Evolutionary conservation across 2,888 invertebrate genomes (phyloP), one percentile per base, ranked within the genome.

Genomic region (Watsonalla binaria): DNA sequence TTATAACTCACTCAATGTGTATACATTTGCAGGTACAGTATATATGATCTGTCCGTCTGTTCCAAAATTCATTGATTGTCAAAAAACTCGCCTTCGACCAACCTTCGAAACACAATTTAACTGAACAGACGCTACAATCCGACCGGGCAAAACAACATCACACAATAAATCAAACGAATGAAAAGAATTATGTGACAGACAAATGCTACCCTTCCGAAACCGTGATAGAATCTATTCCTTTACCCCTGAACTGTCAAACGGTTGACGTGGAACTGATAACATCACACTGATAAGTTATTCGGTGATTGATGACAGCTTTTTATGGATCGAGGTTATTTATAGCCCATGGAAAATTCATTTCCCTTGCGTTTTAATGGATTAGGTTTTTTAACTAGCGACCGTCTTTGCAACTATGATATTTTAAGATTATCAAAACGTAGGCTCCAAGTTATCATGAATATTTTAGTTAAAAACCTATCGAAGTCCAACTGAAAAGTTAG

Each of bases 141-240:
- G 37, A 15, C 48, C 9, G 14, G 37, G 14, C 37, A 49, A 49
- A 49, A 37, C 49, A 34, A 35, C 35, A 13, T 11, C 7, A 5
- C 5, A 6, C 5, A 35, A 15, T 37, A 39, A 39, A 15, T 49
- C 15, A 15, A 9, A 39, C 14, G 37, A 14, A 49, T 37, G 49
- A 35, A 49, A 37, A 14, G 35, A 49, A 48, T 37, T 13, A 49
- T 49, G 37, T 49, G 37, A 37, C 49, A 14, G 49, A 37, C 49
- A 49, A 49, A 49, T 49, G 37, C 37, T 15, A 37, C 37, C 37
- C 37, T 49, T 49, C 49, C 49, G 11, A 11, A 42, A 42, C 11
- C 11, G 42, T 37, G 49, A 49, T 37, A 49, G 49, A 49, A 49
- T 49, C 49, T 37, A 49, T 49, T 49, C 37, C 37, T 39, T 49